A percentile compares a stretch with the other conserved stretches of the same genome.
phyloP scores from a whole-genome alignment of 2,888 invertebrate genomes.

The Drosophila paranaensis region DNA sequence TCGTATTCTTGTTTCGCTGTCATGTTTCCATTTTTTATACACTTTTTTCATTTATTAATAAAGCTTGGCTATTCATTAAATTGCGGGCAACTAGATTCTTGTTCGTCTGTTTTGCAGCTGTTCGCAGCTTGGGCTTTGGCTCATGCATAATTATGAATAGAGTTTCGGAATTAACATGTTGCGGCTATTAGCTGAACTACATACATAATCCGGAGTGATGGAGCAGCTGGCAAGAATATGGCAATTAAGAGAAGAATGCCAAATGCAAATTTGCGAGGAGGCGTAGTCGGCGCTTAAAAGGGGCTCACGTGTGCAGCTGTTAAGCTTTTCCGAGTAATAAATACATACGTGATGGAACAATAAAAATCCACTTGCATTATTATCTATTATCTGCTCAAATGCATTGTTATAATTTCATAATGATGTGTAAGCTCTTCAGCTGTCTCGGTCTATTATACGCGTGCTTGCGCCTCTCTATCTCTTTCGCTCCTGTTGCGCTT shows the following conservation, averaged over 20 bases:
- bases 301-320: conserved; percentile 15
- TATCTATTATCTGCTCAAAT: conserved; percentile 40
- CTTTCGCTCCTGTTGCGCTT: conserved; percentile 46
- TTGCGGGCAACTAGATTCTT: conserved; percentile 51
- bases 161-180: conserved; percentile 27
- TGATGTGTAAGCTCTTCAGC: conserved; percentile 69
- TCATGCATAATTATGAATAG: conserved; percentile 28
- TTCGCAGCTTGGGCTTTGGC: conserved; percentile 9
- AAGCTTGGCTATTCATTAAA: conserved; percentile 38
- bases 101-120: conserved; percentile 54
- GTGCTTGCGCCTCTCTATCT: conserved; percentile 21
- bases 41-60: conserved; percentile 13
- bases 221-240: conserved; percentile 2
- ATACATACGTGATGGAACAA: conserved; percentile 53
- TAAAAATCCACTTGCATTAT: conserved; percentile 57
- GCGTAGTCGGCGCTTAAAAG: background rate
- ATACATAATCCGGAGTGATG: conserved; percentile 19
- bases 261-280: conserved; percentile 2
- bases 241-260: conserved; percentile 26
- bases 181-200: conserved; percentile 15
- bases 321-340: conserved; percentile 37
- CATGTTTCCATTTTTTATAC: conserved; percentile 30
- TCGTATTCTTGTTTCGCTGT: conserved; percentile 40
- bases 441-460: conserved; percentile 33
- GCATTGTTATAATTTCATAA: conserved; percentile 64